Evolutionary conservation across 2,113 vertebrate genomes (phyloP).

Genomic region (Python bivittatus): DNA sequence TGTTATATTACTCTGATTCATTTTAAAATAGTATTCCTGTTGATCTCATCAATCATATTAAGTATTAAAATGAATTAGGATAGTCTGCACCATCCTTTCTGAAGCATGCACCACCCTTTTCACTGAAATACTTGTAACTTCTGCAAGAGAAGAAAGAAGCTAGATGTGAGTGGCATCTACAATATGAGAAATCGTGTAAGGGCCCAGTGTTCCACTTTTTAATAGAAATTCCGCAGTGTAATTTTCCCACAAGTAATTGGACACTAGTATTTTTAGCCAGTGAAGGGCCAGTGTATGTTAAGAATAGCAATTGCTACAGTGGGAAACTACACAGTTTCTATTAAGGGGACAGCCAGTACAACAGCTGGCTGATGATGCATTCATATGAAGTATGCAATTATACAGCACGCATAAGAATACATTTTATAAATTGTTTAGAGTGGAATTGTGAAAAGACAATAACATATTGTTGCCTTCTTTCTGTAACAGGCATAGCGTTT

Average conservation of each 20-base stretch:
- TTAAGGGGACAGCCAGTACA: constrained; percentile 61
- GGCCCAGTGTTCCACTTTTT: constrained; percentile 49
- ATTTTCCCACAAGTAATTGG: constrained; percentile 75
- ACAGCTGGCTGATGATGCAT: constrained; percentile 60
- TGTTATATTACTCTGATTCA: constrained; percentile 45
- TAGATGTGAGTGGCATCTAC: constrained; percentile 32
- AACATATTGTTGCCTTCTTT: constrained; percentile 49
- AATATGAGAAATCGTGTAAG: constrained; percentile 52
- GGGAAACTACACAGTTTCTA: constrained; percentile 72
- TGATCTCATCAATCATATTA: constrained; percentile 60
- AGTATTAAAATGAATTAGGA: constrained; percentile 66
- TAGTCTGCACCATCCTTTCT: constrained; percentile 31
- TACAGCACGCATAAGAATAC: constrained; percentile 63
- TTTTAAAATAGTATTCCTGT: constrained; percentile 53
- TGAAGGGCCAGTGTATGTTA: constrained; percentile 62
- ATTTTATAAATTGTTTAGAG: constrained; percentile 68
- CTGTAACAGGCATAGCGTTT: not conserved
- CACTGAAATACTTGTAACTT: constrained; percentile 58
- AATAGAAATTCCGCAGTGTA: constrained; percentile 59
- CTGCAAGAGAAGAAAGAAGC: constrained; percentile 19
- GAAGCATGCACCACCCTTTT: constrained; percentile 48
- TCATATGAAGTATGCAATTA: constrained; percentile 65
- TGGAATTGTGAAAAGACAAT: constrained; percentile 58
- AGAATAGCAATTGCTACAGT: constrained; percentile 74
- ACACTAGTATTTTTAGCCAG: constrained; percentile 76